Conservation (phyloP, 2,797 vertebrate species). For the Artibeus lituratus region DNA sequence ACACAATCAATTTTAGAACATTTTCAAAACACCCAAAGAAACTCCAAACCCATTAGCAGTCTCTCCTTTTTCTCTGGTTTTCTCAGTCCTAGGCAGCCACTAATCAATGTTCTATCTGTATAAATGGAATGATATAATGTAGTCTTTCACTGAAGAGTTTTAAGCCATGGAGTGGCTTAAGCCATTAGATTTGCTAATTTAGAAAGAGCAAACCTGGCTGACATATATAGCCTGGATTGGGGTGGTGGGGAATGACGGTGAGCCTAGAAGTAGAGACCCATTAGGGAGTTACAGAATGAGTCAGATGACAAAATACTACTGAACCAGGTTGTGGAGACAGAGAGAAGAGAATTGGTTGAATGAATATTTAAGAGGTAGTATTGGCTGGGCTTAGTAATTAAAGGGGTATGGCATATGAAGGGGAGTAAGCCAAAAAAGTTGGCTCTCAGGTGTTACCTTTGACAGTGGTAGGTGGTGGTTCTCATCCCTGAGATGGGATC, state of each 20-base stretch:
- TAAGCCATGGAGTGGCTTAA: neutral
- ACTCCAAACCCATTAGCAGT: neutral
- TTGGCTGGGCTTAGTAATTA: neutral
- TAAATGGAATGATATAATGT: neutral
- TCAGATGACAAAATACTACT: neutral
- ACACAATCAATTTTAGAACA: neutral
- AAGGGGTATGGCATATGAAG: neutral
- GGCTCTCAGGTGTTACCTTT: neutral
- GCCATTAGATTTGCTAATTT: neutral
- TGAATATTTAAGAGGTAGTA: neutral
- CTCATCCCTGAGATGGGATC: neutral
- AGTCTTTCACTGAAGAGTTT: neutral
- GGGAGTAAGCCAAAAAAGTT: neutral
- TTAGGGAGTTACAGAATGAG: neutral
- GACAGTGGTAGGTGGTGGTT: neutral
- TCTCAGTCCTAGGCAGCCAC: neutral
- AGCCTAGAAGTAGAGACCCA: neutral
- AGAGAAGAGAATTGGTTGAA: neutral
- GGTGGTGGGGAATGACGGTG: neutral
- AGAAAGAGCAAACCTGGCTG: neutral
- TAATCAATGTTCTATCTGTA: neutral
- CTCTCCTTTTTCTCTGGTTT: neutral
- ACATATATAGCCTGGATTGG: neutral
- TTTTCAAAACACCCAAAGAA: neutral
- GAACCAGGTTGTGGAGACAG: neutral